Conservation (phyloP, 2,888 invertebrate genomes). For the Malachius bipustulatus region DNA sequence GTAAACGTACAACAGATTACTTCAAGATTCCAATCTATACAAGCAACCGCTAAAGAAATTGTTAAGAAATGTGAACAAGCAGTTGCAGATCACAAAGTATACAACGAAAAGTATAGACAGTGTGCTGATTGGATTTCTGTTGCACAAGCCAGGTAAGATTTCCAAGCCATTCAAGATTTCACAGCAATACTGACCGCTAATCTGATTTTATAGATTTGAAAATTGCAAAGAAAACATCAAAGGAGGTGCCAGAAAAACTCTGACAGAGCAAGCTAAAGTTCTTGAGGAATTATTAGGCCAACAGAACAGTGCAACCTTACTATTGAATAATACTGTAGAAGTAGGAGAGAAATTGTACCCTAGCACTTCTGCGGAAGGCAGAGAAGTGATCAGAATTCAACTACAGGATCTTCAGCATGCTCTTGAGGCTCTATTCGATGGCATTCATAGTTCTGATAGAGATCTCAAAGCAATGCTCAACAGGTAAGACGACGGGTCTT, state of each 20-base stretch:
- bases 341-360: slow-evolving; percentile 79
- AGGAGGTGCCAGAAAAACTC: slow-evolving; percentile 54
- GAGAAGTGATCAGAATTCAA: slow-evolving; percentile 73
- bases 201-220: slow-evolving; percentile 47
- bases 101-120: slow-evolving; percentile 72
- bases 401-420: slow-evolving; percentile 73
- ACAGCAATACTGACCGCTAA: no score
- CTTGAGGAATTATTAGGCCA: slow-evolving; percentile 64
- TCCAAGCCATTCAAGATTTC: no score
- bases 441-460: slow-evolving; percentile 62
- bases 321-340: slow-evolving; percentile 76
- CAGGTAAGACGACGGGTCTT: no score
- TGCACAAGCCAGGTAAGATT: slow-evolving; percentile 60
- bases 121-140: slow-evolving; percentile 70
- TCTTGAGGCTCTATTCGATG: slow-evolving; percentile 70
- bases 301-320: slow-evolving; percentile 58
- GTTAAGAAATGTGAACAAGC: slow-evolving; percentile 88
- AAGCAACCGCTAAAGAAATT: slow-evolving; percentile 78
- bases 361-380: slow-evolving; percentile 75
- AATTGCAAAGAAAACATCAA: slow-evolving; percentile 50
- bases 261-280: slow-evolving; percentile 55
- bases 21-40: slow-evolving; percentile 80
- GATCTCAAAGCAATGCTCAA: slow-evolving; percentile 73
- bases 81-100: slow-evolving; percentile 65
- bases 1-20: slow-evolving; percentile 82